Evolutionary conservation across 2,113 vertebrate genomes (phyloP).

Genomic region (Puffinus mauretanicus): DNA sequence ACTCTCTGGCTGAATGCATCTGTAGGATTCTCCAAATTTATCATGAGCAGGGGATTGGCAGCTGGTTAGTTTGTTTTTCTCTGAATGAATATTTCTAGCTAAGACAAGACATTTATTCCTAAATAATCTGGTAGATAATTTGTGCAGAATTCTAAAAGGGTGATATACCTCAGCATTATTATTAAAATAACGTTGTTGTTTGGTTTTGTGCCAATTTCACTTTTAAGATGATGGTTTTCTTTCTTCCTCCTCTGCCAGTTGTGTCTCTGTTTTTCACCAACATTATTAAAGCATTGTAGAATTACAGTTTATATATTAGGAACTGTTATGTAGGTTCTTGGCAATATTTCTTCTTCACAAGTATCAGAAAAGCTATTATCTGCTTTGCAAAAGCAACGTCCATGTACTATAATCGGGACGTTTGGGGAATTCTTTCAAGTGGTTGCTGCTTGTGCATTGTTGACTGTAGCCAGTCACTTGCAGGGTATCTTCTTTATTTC

Average conservation of each 20-base stretch:
- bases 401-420: not conserved
- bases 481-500: not conserved
- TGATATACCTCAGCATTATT: not conserved
- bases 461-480: not conserved
- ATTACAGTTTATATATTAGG: not conserved
- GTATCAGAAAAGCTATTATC: not conserved
- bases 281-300: not conserved
- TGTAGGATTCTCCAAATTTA: no score
- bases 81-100: conserved; percentile 7
- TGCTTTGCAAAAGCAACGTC: not conserved
- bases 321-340: not conserved
- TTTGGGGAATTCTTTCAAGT: not conserved
- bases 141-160: not conserved
- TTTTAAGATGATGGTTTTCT: not conserved
- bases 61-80: not conserved
- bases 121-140: conserved; percentile 5
- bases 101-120: not conserved
- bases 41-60: conserved; percentile 1
- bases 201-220: not conserved
- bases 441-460: not conserved
- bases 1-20: no score
- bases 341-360: not conserved
- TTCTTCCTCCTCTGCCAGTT: not conserved
- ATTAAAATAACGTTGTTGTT: not conserved
- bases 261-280: conserved; percentile 3